Conservation (phyloP, 2,113 vertebrate genomes). For the Syngnathus typhle region DNA sequence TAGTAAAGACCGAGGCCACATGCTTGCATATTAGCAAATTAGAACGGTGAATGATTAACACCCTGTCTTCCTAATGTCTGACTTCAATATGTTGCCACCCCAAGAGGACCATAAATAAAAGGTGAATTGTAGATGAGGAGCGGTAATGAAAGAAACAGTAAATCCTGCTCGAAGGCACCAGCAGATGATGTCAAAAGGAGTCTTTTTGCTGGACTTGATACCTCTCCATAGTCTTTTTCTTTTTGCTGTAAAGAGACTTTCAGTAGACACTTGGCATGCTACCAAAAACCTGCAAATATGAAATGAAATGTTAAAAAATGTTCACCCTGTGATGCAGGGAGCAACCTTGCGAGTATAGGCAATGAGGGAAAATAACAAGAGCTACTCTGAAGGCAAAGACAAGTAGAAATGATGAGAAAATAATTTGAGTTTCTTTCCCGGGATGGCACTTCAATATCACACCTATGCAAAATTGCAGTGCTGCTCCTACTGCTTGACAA, state of each 20-base stretch:
- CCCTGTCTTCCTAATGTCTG: constrained; percentile 36
- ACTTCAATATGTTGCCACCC: constrained; percentile 30
- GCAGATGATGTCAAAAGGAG: constrained; percentile 17
- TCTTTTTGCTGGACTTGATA: constrained; percentile 1
- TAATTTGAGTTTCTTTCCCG: constrained; percentile 41
- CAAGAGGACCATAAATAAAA: constrained; percentile 37
- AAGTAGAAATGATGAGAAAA: constrained; percentile 19
- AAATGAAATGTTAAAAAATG: constrained; percentile 26
- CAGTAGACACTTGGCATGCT: constrained; percentile 9
- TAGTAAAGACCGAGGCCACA: constrained; percentile 56
- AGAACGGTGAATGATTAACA: constrained; percentile 54
- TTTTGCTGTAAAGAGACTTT: constrained; percentile 13
- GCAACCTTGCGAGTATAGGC: neutral
- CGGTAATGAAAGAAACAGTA: constrained; percentile 31
- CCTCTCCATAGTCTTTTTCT: neutral
- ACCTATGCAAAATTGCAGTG: constrained; percentile 47
- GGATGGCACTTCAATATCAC: constrained; percentile 51
- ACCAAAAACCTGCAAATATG: constrained; percentile 13
- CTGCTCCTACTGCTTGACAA: constrained; percentile 58
- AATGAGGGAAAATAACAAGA: constrained; percentile 11
- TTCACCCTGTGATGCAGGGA: constrained; percentile 21
- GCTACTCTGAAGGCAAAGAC: constrained; percentile 13
- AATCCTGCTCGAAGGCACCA: constrained; percentile 10
- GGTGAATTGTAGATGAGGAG: constrained; percentile 13
- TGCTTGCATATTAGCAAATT: constrained; percentile 69